Evolutionary conservation across 2,113 vertebrate genomes (phyloP).

Genomic region (Nycticryphes semicollaris): DNA sequence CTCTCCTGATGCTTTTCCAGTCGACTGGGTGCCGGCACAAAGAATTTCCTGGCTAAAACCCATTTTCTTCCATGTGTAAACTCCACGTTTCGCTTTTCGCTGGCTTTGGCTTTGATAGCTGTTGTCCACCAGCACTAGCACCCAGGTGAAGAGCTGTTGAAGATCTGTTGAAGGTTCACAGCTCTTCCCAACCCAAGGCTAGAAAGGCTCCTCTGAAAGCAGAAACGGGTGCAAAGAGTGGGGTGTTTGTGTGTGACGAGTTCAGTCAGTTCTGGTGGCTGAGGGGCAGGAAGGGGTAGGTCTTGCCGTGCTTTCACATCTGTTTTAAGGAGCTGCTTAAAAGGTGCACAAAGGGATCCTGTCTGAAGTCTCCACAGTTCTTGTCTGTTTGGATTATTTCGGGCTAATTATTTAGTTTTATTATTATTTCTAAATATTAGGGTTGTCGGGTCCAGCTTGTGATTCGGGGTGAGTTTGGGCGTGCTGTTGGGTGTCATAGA

Average conservation of each 20-base stretch:
- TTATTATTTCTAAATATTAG: not conserved
- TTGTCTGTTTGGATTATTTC: not conserved
- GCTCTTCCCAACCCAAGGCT: not conserved
- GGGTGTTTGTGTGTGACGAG: not conserved
- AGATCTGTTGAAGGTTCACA: not conserved
- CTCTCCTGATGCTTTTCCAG: not conserved
- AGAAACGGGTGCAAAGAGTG: not conserved
- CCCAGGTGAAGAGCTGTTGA: not conserved
- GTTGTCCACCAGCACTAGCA: not conserved
- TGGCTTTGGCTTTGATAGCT: not conserved
- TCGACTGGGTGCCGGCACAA: not conserved
- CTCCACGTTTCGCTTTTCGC: not conserved
- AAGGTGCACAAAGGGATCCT: not conserved
- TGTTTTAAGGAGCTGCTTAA: not conserved
- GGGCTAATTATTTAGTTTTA: too few species aligned
- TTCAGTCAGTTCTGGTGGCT: not conserved
- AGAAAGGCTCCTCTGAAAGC: not conserved
- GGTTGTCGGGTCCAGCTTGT: not conserved
- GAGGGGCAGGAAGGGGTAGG: not conserved
- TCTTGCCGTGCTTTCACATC: not conserved
- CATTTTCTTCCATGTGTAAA: not conserved
- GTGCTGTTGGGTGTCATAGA: not conserved
- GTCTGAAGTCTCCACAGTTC: not conserved
- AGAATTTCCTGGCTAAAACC: not conserved
- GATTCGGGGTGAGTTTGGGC: not conserved